phyloP scores from a whole-genome alignment of 1,140 invertebrate species.

The Drosophila melanica region DNA sequence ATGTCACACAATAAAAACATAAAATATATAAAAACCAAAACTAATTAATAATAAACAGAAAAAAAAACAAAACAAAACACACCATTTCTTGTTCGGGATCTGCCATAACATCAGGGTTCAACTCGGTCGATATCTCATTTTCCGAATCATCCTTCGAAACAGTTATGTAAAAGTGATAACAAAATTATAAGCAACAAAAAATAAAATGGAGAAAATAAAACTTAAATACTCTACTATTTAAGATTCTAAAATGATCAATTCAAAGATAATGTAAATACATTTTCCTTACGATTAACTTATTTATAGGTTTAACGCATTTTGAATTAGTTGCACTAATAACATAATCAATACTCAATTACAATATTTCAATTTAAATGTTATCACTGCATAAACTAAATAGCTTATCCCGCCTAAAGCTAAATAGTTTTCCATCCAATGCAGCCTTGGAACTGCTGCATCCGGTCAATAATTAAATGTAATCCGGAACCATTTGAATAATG shows the following conservation, averaged over 20 bases:
- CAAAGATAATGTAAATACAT: too few relatives aligned
- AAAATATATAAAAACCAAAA: conserved; percentile 15
- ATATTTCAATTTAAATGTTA: background rate
- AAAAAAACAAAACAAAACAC: conserved; percentile 20
- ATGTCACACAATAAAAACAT: background rate
- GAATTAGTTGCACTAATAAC: too few relatives aligned
- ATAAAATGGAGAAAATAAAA: background rate
- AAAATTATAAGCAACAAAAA: conserved; percentile 2
- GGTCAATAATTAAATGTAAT: background rate
- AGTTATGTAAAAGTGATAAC: conserved; percentile 3
- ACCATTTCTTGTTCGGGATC: conserved; percentile 23
- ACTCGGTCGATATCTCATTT: conserved; percentile 14
- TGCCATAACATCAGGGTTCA: background rate
- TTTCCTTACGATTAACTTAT: too few relatives aligned
- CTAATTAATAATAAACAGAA: conserved; percentile 13
- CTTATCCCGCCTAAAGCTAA: background rate
- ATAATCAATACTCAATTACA: background rate
- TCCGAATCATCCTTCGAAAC: conserved; percentile 59
- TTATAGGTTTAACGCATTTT: too few relatives aligned
- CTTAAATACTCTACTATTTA: background rate
- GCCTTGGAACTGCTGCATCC: background rate
- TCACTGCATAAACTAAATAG: too few relatives aligned
- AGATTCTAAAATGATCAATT: too few relatives aligned
- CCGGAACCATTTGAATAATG: conserved; percentile 11
- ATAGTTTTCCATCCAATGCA: background rate